Percentiles rank a stretch among this genome's conserved stretches.
Conservation (phyloP, 2,113 vertebrate genomes). For the Labrus mixtus region DNA sequence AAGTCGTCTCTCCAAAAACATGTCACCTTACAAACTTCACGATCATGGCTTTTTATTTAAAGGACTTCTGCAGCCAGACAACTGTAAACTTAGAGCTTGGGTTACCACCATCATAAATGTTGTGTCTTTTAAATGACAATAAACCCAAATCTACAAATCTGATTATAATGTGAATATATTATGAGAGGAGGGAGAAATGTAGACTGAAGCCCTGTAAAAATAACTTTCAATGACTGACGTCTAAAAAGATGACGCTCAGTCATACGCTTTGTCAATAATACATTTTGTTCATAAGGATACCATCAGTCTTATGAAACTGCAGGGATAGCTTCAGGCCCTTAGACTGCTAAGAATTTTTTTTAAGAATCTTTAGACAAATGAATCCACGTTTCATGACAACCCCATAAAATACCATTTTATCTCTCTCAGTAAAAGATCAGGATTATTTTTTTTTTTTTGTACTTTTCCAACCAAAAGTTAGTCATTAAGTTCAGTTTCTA, state of each 20-base stretch:
- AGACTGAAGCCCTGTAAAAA: conserved; percentile 1
- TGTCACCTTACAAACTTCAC: conserved; percentile 14
- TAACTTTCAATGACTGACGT: not conserved
- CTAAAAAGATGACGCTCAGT: not conserved
- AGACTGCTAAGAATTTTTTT: too few relatives aligned
- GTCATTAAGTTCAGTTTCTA: too few relatives aligned
- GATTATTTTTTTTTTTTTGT: too few relatives aligned
- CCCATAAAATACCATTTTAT: too few relatives aligned
- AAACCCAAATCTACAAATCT: conserved; percentile 35
- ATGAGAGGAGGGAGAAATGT: not conserved
- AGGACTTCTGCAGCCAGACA: conserved; percentile 10
- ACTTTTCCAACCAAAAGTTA: too few relatives aligned
- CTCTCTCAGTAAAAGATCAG: too few relatives aligned
- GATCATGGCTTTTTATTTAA: conserved; percentile 22
- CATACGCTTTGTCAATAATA: conserved; percentile 27
- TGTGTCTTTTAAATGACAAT: conserved; percentile 38
- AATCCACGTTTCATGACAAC: too few relatives aligned
- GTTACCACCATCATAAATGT: conserved; percentile 32
- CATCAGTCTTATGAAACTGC: conserved; percentile 3
- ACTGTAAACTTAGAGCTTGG: conserved; percentile 58
- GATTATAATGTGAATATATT: too few relatives aligned
- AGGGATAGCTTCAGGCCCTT: conserved; percentile 7
- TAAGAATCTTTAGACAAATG: too few relatives aligned
- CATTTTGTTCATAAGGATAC: not conserved
- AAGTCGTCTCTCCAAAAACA: conserved; percentile 33